phyloP scores from a whole-genome alignment of 2,888 invertebrate species.

The Matsumyia berberina region DNA sequence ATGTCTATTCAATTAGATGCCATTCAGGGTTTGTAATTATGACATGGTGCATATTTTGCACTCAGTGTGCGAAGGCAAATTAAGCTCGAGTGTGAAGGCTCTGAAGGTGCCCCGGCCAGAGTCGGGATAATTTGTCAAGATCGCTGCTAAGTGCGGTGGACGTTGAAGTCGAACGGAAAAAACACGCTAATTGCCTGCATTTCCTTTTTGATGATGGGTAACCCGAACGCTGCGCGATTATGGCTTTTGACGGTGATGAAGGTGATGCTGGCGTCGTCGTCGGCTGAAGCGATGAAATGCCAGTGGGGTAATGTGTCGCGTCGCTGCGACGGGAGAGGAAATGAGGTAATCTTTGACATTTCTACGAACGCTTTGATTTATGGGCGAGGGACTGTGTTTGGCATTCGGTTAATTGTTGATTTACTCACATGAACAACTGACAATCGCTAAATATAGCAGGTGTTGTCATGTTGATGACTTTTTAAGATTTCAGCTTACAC shows the following conservation, averaged over 20 bases:
- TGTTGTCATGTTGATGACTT: not conserved
- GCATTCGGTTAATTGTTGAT: conserved; percentile 31
- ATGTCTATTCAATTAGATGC: conserved; percentile 75
- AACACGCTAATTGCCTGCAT: conserved; percentile 51
- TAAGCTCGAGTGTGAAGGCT: conserved; percentile 42
- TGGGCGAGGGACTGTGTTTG: conserved; percentile 20
- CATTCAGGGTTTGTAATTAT: conserved; percentile 68
- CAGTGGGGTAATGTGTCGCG: conserved; percentile 29
- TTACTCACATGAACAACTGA: not conserved
- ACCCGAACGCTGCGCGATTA: conserved; percentile 10
- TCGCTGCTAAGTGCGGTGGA: conserved; percentile 30
- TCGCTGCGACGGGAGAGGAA: conserved; percentile 24
- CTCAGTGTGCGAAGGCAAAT: conserved; percentile 47
- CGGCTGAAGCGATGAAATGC: conserved; percentile 23
- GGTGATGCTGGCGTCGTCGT: conserved; percentile 30
- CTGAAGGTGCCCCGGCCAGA: not conserved
- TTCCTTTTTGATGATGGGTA: conserved; percentile 44
- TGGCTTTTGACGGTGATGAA: conserved; percentile 12
- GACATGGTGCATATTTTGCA: conserved; percentile 65
- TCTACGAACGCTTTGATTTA: conserved; percentile 38
- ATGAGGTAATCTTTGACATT: conserved; percentile 55
- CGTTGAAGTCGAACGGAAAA: conserved; percentile 18
- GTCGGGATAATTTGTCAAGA: conserved; percentile 63
- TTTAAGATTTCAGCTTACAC: too few relatives aligned
- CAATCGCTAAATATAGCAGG: not conserved